Evolutionary conservation across 2,113 vertebrate species (phyloP).

Genomic region (Riparia riparia): DNA sequence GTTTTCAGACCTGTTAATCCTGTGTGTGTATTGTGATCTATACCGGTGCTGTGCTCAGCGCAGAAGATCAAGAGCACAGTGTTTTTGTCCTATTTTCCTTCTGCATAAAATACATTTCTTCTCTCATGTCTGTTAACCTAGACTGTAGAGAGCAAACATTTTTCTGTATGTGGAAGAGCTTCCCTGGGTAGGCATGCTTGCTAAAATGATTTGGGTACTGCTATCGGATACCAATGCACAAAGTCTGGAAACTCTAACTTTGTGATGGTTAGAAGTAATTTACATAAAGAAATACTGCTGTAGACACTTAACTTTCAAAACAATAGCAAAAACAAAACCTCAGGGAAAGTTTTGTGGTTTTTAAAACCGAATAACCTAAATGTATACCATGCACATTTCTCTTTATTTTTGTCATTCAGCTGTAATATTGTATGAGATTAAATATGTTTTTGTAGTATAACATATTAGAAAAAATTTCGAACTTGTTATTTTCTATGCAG

Average conservation of each 20-base stretch:
- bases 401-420: background rate
- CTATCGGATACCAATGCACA: background rate
- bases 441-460: background rate
- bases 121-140: background rate
- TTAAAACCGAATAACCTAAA: background rate
- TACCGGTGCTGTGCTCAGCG: background rate
- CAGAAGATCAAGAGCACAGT: background rate
- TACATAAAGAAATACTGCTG: background rate
- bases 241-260: background rate
- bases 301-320: slow-evolving; percentile 3
- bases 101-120: background rate
- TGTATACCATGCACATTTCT: background rate
- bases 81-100: background rate
- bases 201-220: background rate
- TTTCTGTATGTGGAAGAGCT: background rate
- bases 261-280: background rate
- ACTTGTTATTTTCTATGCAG: slow-evolving; percentile 1
- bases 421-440: background rate
- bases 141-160: background rate
- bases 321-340: background rate
- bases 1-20: background rate
- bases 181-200: background rate
- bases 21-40: background rate
- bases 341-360: background rate
- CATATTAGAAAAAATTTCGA: background rate